Conservation (phyloP, 2,113 vertebrate genomes). For the Rhinogobius similis region DNA sequence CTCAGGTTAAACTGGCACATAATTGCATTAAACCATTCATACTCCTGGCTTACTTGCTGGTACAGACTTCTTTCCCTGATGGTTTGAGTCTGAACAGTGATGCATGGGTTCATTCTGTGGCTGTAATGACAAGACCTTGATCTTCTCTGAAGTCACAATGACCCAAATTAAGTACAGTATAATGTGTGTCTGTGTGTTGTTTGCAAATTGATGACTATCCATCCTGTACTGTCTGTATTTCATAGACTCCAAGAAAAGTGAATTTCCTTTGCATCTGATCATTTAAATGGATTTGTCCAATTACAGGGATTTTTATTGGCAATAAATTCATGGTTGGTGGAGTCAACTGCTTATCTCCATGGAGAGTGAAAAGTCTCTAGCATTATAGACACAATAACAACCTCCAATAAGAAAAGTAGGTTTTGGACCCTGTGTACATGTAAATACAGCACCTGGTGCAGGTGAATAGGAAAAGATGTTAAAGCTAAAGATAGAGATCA, state of each 20-base stretch:
- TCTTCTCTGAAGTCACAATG: conserved; percentile 61
- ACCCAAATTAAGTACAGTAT: conserved; percentile 60
- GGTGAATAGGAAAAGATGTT: too few relatives aligned
- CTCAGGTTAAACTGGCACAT: conserved; percentile 60
- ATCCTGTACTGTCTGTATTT: too few relatives aligned
- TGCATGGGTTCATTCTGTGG: conserved; percentile 63
- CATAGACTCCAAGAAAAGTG: background rate
- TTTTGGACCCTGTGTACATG: too few relatives aligned
- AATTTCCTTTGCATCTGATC: too few relatives aligned
- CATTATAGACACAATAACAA: too few relatives aligned
- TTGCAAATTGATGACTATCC: background rate
- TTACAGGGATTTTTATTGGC: too few relatives aligned
- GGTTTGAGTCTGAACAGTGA: conserved; percentile 59
- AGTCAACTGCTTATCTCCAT: too few relatives aligned
- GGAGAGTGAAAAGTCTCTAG: background rate
- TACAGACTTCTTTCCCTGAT: conserved; percentile 43
- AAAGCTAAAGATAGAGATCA: too few relatives aligned
- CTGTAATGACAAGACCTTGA: conserved; percentile 57
- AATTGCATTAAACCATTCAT: conserved; percentile 70
- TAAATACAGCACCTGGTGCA: too few relatives aligned
- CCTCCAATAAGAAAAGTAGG: too few relatives aligned
- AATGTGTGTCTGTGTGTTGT: background rate
- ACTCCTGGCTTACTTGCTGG: conserved; percentile 16
- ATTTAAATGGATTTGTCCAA: too few relatives aligned
- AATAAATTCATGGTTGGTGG: too few relatives aligned